phyloP scores from a whole-genome alignment of 2,888 invertebrate species.

The Mycogona germanica region DNA sequence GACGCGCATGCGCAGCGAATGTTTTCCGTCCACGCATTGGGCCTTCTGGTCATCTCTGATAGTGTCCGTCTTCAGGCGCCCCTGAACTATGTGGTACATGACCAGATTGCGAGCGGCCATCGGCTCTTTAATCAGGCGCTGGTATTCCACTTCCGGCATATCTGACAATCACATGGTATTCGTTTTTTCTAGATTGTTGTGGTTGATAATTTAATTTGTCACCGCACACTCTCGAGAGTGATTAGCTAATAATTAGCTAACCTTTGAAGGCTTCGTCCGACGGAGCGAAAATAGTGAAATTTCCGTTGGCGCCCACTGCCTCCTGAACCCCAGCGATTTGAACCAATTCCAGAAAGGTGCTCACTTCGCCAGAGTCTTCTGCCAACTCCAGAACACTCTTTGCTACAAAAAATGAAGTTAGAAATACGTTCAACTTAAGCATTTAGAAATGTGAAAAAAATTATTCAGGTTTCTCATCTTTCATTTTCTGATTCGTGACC shows the following conservation, averaged over 20 bases:
- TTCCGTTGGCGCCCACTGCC: constrained; percentile 33
- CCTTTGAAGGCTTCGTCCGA: constrained; percentile 38
- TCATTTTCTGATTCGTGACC: neutral
- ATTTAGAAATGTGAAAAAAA: too few species aligned
- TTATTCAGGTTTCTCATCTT: too few species aligned
- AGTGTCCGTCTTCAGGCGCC: constrained; percentile 33
- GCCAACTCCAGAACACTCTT: constrained; percentile 36
- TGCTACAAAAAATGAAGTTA: constrained; percentile 28
- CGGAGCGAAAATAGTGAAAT: constrained; percentile 39
- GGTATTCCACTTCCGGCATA: constrained; percentile 23
- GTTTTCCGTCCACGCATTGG: constrained; percentile 33
- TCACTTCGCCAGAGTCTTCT: constrained; percentile 32
- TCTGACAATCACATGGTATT: too few species aligned
- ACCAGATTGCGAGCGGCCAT: constrained; percentile 33
- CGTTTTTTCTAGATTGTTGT: too few species aligned
- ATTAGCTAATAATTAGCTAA: constrained; percentile 26
- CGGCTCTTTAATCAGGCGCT: constrained; percentile 28
- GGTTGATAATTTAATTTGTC: too few species aligned
- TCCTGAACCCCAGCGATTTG: constrained; percentile 36
- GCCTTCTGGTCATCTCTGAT: constrained; percentile 35
- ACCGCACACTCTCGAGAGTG: neutral
- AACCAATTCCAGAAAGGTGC: constrained; percentile 36
- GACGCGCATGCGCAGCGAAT: constrained; percentile 36
- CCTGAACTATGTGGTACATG: constrained; percentile 37
- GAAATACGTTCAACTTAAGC: too few species aligned